Base-by-base conservation (phyloP, 2,113 vertebrate genomes). In the Indri indri region DNA sequence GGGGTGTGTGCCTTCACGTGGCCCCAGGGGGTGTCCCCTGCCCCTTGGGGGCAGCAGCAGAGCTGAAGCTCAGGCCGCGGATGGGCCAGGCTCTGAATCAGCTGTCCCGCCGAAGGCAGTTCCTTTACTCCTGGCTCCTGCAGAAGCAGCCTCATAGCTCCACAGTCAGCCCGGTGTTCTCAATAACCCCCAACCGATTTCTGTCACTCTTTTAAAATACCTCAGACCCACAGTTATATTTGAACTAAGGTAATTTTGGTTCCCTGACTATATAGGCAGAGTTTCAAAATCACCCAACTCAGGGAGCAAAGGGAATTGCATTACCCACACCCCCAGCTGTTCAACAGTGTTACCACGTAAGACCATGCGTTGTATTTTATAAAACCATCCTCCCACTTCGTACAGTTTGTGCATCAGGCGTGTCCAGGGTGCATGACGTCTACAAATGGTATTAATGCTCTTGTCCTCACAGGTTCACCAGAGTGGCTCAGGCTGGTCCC, bases 401-500 rank as follows among this genome's bases (percentile, higher is more conserved):
- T 52, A 4, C 13, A 50, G 3, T 47, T 6, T 54, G 16, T 9
- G 1, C 2, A 3, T 57, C 34, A 22, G 12, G 10, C 6, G 1
- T 66, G 79, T 17, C n/a, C 65, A 6, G 65, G 8, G 45, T 7
- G 8, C 3, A 0, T 30, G 10, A 18, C 47, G 37, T 32, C 93
- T 91, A 77, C 37, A 6, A 57, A 6, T 6, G 1, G 0, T 5
- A 2, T 47, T 0, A 10, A 10, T 50, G 22, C 27, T 95, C 27
- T 0, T 94, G 40, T 94, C 32, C 50, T 23, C 73, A 1, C 97
- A 99, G 99, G 99, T 99, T 97, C 99, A 99, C 96, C 99, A 99
- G 98, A 99, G 99, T 57, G 99, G 99, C 4, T 99, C 99, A 0
- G 99, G 99, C 59, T 99, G 99, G 99, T 99, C 99, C 94, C 99